Evolutionary conservation across 2,797 vertebrate genomes (phyloP).

Genomic region (Sebastes iracundus): DNA sequence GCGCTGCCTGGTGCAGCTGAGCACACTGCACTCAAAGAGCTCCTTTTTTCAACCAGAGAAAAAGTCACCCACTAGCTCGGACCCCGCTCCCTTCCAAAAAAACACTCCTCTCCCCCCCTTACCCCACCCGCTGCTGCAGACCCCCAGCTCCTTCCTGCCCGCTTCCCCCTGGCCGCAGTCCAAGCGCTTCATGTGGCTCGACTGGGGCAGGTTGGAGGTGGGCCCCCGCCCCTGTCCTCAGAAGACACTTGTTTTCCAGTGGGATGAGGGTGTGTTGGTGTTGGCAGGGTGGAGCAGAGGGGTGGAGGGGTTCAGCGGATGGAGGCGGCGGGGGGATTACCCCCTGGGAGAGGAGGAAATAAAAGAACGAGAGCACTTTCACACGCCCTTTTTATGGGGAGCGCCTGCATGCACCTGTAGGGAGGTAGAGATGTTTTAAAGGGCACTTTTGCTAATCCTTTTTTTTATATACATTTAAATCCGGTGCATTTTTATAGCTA

Average conservation of each 20-base stretch:
- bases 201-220: conserved; percentile 75
- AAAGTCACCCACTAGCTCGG: conserved; percentile 70
- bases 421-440: conserved; percentile 37
- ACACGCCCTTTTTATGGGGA: conserved; percentile 66
- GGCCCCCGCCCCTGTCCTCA: conserved; percentile 71
- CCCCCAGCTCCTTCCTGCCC: conserved; percentile 78
- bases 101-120: conserved; percentile 5
- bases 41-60: conserved; percentile 73
- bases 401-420: conserved; percentile 73
- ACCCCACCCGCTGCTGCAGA: conserved; percentile 37
- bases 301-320: conserved; percentile 51
- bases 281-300: conserved; percentile 76
- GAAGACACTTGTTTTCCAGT: conserved; percentile 82
- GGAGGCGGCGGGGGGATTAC: conserved; percentile 11
- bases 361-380: conserved; percentile 77
- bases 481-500: background rate
- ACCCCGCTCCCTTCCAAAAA: conserved; percentile 60
- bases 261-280: conserved; percentile 76
- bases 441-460: background rate
- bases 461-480: background rate
- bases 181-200: conserved; percentile 81
- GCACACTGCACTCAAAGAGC: conserved; percentile 80
- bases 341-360: conserved; percentile 70
- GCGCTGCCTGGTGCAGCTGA: conserved; percentile 79
- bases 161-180: conserved; percentile 74